phyloP scores from a whole-genome alignment of 2,888 invertebrate species.

The Lycocerus yunnanus region DNA sequence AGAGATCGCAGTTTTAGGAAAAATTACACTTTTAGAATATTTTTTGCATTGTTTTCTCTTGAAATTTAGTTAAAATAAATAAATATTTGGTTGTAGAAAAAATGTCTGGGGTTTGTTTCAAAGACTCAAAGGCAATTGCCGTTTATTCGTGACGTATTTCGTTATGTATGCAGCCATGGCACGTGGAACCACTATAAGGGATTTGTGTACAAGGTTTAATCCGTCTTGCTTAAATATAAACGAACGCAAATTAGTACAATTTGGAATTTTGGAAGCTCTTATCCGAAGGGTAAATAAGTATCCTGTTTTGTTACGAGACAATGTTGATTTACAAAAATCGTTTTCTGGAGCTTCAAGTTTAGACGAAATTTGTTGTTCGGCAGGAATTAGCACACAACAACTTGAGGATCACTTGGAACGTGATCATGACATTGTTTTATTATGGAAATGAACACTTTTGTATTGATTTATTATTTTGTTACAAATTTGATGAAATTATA shows the following conservation, averaged over 20 bases:
- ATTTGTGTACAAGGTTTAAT: constrained; percentile 70
- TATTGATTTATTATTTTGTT: not conserved
- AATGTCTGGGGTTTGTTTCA: constrained; percentile 50
- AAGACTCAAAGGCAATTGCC: constrained; percentile 56
- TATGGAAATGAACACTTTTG: constrained; percentile 73
- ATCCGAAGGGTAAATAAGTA: constrained; percentile 79
- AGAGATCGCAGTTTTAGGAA: no score
- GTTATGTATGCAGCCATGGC: constrained; percentile 71
- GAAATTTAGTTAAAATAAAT: not conserved
- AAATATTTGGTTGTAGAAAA: constrained; percentile 49
- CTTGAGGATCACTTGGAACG: constrained; percentile 83
- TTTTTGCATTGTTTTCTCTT: no score
- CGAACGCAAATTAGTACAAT: constrained; percentile 82
- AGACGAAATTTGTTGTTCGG: constrained; percentile 90
- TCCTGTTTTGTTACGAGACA: constrained; percentile 49
- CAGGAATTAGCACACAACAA: constrained; percentile 73
- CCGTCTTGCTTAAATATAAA: constrained; percentile 77
- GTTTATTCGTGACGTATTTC: constrained; percentile 62
- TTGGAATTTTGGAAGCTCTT: constrained; percentile 83
- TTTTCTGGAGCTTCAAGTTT: constrained; percentile 82
- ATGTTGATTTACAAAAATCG: constrained; percentile 60
- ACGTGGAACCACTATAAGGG: constrained; percentile 70
- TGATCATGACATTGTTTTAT: constrained; percentile 79
- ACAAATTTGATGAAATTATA: not conserved
- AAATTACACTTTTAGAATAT: no score